Evolutionary conservation across 2,797 vertebrate species (phyloP).

Genomic region (Prionace glauca): DNA sequence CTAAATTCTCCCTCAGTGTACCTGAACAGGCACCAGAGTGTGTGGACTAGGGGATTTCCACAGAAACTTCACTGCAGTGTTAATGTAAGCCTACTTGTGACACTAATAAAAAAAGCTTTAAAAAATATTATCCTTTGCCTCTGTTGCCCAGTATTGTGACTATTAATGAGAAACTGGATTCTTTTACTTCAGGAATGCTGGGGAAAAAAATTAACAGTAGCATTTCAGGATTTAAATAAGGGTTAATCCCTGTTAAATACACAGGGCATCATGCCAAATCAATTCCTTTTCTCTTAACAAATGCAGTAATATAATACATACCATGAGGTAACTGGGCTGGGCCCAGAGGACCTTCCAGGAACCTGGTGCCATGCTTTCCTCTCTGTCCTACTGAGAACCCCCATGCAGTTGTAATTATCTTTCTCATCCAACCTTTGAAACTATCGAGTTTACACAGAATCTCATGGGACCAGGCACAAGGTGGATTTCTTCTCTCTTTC

Average conservation of each 20-base stretch:
- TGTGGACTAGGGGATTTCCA: no score
- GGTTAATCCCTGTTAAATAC: slow-evolving; percentile 17
- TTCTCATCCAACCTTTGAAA: slow-evolving; percentile 75
- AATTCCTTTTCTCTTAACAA: neutral
- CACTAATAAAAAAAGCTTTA: no score
- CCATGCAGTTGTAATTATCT: slow-evolving; percentile 70
- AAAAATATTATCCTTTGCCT: neutral
- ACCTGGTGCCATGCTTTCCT: slow-evolving; percentile 52
- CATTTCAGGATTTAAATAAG: neutral
- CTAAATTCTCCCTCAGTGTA: no score
- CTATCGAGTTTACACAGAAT: slow-evolving; percentile 49
- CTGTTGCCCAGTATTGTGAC: neutral
- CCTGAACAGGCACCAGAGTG: no score
- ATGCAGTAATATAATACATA: slow-evolving; percentile 46
- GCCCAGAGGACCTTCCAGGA: slow-evolving; percentile 57
- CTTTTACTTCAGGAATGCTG: neutral
- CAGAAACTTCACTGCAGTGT: no score
- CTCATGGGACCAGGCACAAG: slow-evolving; percentile 71
- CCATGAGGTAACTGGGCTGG: slow-evolving; percentile 44
- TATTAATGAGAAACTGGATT: neutral
- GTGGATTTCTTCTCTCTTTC: slow-evolving; percentile 46
- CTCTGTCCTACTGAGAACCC: slow-evolving; percentile 56
- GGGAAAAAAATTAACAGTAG: neutral
- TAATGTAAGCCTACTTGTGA: no score
- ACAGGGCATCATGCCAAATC: slow-evolving; percentile 13